Evolutionary conservation across 1,140 invertebrate species (phyloP).

Genomic region (Proales similis): DNA sequence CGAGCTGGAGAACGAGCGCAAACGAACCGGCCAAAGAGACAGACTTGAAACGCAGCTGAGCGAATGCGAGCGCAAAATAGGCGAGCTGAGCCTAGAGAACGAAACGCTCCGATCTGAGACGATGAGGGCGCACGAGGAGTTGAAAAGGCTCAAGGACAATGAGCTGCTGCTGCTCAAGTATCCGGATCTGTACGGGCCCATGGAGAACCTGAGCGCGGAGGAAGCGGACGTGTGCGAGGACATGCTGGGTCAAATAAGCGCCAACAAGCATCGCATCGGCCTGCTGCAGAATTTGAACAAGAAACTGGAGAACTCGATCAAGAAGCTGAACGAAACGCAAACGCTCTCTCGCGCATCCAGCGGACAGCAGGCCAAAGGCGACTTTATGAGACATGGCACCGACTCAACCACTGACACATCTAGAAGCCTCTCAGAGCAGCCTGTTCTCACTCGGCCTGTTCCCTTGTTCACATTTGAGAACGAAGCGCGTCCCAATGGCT

Average conservation of each 20-base stretch:
- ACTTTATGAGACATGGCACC: slow-evolving; percentile 25
- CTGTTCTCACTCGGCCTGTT: slow-evolving; percentile 1
- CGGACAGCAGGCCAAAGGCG: slow-evolving; percentile 23
- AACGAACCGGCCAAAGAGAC: slow-evolving; percentile 2
- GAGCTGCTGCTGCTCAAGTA: slow-evolving; percentile 16
- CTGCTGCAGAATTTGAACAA: slow-evolving; percentile 18
- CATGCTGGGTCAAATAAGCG: slow-evolving; percentile 34
- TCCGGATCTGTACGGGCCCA: slow-evolving; percentile 33
- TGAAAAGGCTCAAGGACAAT: slow-evolving; percentile 17
- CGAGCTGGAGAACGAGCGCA: slow-evolving; percentile 1
- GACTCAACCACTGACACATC: slow-evolving; percentile 11
- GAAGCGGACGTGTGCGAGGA: slow-evolving; percentile 3
- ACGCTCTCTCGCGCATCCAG: neutral
- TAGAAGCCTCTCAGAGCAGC: neutral
- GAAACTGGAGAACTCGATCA: neutral
- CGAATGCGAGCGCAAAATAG: neutral
- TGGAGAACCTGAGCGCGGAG: slow-evolving; percentile 5
- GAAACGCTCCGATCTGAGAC: slow-evolving; percentile 5
- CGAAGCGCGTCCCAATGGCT: too few species aligned
- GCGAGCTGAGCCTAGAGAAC: slow-evolving; percentile 17
- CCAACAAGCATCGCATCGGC: slow-evolving; percentile 20
- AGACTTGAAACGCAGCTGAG: slow-evolving; percentile 5
- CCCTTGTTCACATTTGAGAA: slow-evolving; percentile 31
- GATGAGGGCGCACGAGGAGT: neutral
- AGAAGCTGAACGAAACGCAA: slow-evolving; percentile 30